Evolutionary conservation across 2,113 vertebrate species (phyloP).

Genomic region (Rhombomys opimus): DNA sequence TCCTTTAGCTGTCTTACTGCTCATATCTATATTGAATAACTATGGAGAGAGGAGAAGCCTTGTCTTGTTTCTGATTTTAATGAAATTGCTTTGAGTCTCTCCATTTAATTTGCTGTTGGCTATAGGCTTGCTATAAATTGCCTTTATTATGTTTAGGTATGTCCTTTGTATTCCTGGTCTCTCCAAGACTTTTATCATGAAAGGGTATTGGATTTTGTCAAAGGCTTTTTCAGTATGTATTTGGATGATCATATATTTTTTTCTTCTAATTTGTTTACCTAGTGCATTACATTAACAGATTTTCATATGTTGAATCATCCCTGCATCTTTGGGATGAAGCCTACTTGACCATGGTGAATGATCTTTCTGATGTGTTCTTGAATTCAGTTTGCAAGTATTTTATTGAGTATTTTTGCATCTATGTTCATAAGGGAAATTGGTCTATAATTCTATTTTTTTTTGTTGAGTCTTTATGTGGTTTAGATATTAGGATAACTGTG

Average conservation of each 20-base stretch:
- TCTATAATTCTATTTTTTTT: background rate
- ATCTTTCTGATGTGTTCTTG: background rate
- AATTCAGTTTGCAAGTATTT: background rate
- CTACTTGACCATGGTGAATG: background rate
- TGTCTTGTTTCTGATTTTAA: background rate
- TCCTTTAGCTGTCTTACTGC: background rate
- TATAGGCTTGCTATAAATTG: background rate
- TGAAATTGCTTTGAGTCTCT: background rate
- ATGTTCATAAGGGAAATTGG: background rate
- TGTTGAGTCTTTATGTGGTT: background rate
- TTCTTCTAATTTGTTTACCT: background rate
- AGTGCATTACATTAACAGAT: background rate
- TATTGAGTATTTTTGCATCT: background rate
- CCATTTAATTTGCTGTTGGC: background rate
- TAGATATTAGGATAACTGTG: background rate
- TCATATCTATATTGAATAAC: background rate
- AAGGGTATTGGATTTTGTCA: background rate
- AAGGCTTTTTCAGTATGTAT: background rate
- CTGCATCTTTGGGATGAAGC: background rate
- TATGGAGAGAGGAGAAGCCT: background rate
- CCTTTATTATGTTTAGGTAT: background rate
- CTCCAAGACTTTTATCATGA: background rate
- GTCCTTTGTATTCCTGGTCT: background rate
- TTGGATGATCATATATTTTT: background rate
- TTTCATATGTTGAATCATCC: background rate